A percentile compares a stretch with the other conserved stretches of the same genome.
phyloP scores from a whole-genome alignment of 2,113 vertebrate species.

The Chionis minor region DNA sequence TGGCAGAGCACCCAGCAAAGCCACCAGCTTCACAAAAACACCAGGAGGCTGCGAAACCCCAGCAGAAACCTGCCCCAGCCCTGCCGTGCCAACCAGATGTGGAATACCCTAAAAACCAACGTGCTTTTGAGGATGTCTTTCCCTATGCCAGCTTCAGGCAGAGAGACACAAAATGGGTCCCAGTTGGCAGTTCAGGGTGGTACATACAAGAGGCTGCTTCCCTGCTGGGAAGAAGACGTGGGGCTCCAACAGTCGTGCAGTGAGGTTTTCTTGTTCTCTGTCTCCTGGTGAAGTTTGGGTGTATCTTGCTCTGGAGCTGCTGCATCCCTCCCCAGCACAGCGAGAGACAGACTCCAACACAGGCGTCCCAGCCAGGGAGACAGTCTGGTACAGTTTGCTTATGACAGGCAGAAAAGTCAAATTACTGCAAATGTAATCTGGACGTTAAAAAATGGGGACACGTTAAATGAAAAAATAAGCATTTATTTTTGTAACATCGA shows the following conservation, averaged over 20 bases:
- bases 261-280: neutral
- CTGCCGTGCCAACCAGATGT: neutral
- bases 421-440: neutral
- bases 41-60: too few species aligned
- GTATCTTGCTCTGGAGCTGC: neutral
- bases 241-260: fast-evolving
- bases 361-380: neutral
- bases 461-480: neutral
- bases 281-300: neutral
- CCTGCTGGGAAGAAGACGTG: fast-evolving
- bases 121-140: neutral
- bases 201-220: neutral
- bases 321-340: fast-evolving
- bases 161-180: neutral
- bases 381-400: neutral
- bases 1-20: too few species aligned
- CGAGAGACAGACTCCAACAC: neutral
- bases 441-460: neutral
- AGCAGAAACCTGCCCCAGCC: too few species aligned
- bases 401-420: neutral
- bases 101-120: neutral
- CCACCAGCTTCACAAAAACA: too few species aligned
- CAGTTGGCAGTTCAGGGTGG: neutral
- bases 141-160: neutral
- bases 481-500: neutral